Conservation (phyloP, 2,113 vertebrate species). For the Falco punctatus region DNA sequence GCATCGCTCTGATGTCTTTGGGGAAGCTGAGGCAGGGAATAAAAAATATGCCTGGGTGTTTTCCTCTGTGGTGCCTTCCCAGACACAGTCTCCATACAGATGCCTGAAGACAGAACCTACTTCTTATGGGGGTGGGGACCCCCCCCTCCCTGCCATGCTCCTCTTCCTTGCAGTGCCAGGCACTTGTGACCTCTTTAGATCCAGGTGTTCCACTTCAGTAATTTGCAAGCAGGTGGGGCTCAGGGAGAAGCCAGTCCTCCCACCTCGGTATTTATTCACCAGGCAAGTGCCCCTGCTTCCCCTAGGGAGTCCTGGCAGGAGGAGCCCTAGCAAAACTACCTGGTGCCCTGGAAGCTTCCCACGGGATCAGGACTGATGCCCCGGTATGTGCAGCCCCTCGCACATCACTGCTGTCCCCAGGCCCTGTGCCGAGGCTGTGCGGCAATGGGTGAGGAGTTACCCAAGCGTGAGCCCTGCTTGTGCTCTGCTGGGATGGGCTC, state of each 20-base stretch:
- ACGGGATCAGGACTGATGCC: background rate
- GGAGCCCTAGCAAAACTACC: background rate
- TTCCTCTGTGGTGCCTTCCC: background rate
- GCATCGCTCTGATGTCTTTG: background rate
- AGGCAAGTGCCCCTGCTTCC: fast-evolving
- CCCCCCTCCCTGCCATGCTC: fast-evolving
- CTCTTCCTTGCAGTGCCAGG: background rate
- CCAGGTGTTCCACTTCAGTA: background rate
- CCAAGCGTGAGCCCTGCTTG: fast-evolving
- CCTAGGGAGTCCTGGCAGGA: background rate
- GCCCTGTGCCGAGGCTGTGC: fast-evolving
- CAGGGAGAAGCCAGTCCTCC: background rate
- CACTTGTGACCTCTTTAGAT: background rate
- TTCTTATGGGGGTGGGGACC: background rate
- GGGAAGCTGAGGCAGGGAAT: slow-evolving; percentile 8
- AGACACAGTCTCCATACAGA: fast-evolving
- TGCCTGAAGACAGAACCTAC: background rate
- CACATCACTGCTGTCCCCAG: background rate
- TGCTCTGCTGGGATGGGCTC: background rate
- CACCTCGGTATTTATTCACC: background rate
- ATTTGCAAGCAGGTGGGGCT: background rate
- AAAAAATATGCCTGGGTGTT: fast-evolving
- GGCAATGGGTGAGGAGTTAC: background rate
- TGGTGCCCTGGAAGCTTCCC: fast-evolving
- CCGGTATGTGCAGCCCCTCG: fast-evolving